Evolutionary conservation across 92 coral and sea anemone genomes (phyloP).

Genomic region (Actinernus sp.): DNA sequence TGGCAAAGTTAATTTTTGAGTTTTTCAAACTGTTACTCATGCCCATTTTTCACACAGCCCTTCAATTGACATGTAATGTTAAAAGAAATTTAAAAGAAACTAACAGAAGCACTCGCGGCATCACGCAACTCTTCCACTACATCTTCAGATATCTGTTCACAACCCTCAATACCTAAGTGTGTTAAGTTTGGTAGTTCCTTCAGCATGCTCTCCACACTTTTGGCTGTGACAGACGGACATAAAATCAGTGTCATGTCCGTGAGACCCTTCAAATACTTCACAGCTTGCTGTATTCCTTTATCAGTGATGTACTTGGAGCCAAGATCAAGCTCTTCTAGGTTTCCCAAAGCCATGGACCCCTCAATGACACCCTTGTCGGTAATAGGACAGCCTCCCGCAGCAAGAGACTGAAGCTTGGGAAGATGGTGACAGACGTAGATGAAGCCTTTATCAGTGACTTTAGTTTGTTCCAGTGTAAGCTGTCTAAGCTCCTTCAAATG

Average conservation of each 20-base stretch:
- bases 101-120: slow-evolving; percentile 1
- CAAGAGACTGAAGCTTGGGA: slow-evolving; percentile 79
- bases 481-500: slow-evolving; percentile 80
- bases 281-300: slow-evolving; percentile 67
- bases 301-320: slow-evolving; percentile 91
- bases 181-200: slow-evolving; percentile 80
- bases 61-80: too few relatives aligned
- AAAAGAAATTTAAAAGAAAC: slow-evolving; percentile 4
- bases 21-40: too few relatives aligned
- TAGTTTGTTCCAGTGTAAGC: slow-evolving; percentile 85
- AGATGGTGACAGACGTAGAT: slow-evolving; percentile 76
- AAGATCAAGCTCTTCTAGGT: slow-evolving; percentile 84
- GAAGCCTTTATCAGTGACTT: slow-evolving; percentile 84
- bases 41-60: too few relatives aligned
- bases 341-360: slow-evolving; percentile 64
- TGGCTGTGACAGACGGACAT: slow-evolving; percentile 70
- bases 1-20: too few relatives aligned
- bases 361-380: slow-evolving; percentile 78
- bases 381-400: slow-evolving; percentile 84
- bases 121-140: background rate
- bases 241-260: slow-evolving; percentile 84
- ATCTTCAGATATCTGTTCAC: slow-evolving; percentile 69
- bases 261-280: slow-evolving; percentile 73
- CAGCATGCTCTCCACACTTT: slow-evolving; percentile 65
- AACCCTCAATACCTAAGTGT: slow-evolving; percentile 90